Evolutionary conservation across 2,113 vertebrate species (phyloP).

Genomic region (Crotalus helleri): DNA sequence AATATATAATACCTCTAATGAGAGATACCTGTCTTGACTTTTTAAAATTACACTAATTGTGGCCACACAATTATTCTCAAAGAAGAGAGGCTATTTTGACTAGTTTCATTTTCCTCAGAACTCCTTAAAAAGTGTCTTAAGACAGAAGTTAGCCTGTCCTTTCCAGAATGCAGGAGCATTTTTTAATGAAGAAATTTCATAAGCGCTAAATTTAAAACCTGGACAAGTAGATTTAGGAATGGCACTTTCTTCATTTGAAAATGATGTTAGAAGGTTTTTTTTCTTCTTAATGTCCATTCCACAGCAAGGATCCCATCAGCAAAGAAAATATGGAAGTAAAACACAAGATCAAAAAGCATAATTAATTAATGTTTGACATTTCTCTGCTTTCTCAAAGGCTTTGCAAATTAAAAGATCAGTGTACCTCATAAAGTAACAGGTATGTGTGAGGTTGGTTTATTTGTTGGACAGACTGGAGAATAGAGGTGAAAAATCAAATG

Average conservation of each 20-base stretch:
- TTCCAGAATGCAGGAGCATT: not conserved
- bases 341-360: not conserved
- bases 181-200: not conserved
- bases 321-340: not conserved
- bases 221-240: not conserved
- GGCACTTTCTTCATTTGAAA: not conserved
- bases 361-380: conserved; percentile 23
- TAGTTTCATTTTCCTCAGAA: not conserved
- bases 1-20: not conserved
- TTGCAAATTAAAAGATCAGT: conserved; percentile 60
- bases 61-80: not conserved
- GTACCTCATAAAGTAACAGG: conserved; percentile 65
- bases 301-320: not conserved
- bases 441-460: conserved; percentile 78
- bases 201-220: not conserved
- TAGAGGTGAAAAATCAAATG: conserved; percentile 71
- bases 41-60: not conserved
- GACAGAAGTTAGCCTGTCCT: not conserved
- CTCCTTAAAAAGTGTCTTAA: not conserved
- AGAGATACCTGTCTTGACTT: not conserved
- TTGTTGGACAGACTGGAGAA: conserved; percentile 69
- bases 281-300: not conserved
- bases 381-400: conserved; percentile 55
- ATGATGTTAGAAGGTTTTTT: not conserved
- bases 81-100: not conserved